Conservation (phyloP, 2,888 invertebrate genomes). For the Leucophenga maculata region DNA sequence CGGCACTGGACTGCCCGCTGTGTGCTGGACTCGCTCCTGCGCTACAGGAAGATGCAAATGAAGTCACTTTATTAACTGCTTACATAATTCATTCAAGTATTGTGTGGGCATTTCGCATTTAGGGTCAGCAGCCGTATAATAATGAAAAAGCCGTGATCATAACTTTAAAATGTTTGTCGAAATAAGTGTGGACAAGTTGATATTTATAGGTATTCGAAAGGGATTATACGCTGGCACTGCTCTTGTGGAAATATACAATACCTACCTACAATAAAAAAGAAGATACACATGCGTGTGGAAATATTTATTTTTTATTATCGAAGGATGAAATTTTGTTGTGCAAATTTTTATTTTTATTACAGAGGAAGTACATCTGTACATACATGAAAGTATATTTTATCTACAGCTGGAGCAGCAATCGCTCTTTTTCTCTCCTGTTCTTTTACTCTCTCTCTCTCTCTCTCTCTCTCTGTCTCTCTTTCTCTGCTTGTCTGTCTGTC, state of each 20-base stretch:
- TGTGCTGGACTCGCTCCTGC: conserved; percentile 38
- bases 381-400: no score
- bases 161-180: conserved; percentile 65
- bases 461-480: background rate
- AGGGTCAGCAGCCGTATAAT: conserved; percentile 61
- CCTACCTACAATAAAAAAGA: no score
- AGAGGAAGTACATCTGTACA: no score
- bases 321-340: no score
- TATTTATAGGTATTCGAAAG: conserved; percentile 48
- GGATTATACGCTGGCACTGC: no score
- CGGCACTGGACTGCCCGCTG: conserved; percentile 53
- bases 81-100: conserved; percentile 66
- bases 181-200: conserved; percentile 69
- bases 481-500: background rate
- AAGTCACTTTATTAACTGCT: conserved; percentile 70
- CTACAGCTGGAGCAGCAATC: no score
- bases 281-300: background rate
- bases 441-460: background rate
- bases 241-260: no score
- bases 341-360: no score
- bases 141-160: conserved; percentile 66
- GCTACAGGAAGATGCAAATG: conserved; percentile 63
- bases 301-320: background rate
- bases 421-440: no score
- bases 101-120: conserved; percentile 67